Percentiles rank a stretch among this genome's conserved stretches.
These are phyloP conservation scores for Drosophila atroscutellata DNA, from an alignment of 2,888 invertebrate genomes.

Conservation along the genomic window DNA sequence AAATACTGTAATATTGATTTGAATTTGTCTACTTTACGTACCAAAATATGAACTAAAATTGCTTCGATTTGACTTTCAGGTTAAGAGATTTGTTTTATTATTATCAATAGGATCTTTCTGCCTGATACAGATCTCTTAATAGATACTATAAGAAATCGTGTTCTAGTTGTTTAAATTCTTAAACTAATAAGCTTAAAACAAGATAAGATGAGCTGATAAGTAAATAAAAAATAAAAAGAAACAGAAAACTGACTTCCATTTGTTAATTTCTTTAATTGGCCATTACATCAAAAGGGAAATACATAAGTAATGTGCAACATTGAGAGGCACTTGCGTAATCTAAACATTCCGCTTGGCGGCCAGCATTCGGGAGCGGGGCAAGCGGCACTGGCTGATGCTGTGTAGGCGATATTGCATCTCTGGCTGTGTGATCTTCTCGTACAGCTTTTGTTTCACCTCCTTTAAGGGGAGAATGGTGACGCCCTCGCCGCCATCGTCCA, in stretches of 20 bases:
- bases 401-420: slow-evolving; percentile 85
- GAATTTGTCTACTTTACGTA: not conserved
- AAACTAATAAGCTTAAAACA: not conserved
- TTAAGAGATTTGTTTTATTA: not conserved
- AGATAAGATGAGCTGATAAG: not conserved
- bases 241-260: not conserved
- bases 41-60: not conserved
- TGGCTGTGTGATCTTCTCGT: slow-evolving; percentile 83
- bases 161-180: not conserved
- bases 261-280: slow-evolving; percentile 4
- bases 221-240: not conserved
- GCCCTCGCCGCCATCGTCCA: slow-evolving; percentile 82
- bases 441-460: slow-evolving; percentile 77
- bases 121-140: not conserved
- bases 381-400: slow-evolving; percentile 83
- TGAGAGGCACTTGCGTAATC: not conserved
- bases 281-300: not conserved
- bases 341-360: slow-evolving; percentile 79
- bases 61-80: no score
- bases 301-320: not conserved
- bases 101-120: not conserved
- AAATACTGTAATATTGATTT: not conserved
- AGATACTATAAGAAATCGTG: not conserved
- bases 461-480: slow-evolving; percentile 67
- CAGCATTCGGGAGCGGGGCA: slow-evolving; percentile 83